Percentiles rank a stretch among this genome's conserved stretches.
Conservation (phyloP, 2,797 vertebrate species). For the Babyrousa celebensis region DNA sequence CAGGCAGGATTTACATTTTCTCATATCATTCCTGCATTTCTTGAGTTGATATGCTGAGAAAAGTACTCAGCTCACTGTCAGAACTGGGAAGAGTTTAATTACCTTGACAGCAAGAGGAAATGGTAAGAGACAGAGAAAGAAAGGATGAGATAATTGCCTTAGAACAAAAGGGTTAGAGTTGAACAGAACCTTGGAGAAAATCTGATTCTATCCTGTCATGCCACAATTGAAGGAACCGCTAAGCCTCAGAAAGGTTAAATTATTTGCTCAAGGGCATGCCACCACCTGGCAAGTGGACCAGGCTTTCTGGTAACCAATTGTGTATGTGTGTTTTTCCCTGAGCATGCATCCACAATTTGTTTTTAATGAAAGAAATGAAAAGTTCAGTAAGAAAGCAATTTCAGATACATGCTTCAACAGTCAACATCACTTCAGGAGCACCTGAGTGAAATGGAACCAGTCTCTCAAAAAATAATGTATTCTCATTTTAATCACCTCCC, state of each 20-base stretch:
- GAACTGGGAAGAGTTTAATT: constrained; percentile 49
- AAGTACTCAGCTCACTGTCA: constrained; percentile 41
- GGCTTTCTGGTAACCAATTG: not conserved
- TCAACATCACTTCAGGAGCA: not conserved
- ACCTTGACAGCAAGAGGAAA: constrained; percentile 24
- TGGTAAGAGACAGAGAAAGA: not conserved
- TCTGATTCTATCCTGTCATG: not conserved
- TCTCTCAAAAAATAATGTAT: constrained; percentile 33
- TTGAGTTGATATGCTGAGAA: constrained; percentile 43
- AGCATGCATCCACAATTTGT: not conserved
- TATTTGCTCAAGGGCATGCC: not conserved
- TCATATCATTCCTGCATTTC: constrained; percentile 57
- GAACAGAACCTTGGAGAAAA: constrained; percentile 14
- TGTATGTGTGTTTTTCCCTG: not conserved
- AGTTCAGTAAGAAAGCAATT: not conserved
- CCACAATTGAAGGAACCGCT: constrained; percentile 11
- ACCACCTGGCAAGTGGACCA: not conserved
- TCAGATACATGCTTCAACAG: not conserved
- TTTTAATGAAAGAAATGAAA: constrained; percentile 19
- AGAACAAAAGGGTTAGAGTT: not conserved
- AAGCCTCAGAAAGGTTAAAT: constrained; percentile 27
- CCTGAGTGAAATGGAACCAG: not conserved
- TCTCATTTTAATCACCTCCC: constrained; percentile 58
- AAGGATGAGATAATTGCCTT: not conserved
- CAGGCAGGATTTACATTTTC: constrained; percentile 55